Conservation (phyloP, 2,113 vertebrate genomes). For the Cyprinus carpio region DNA sequence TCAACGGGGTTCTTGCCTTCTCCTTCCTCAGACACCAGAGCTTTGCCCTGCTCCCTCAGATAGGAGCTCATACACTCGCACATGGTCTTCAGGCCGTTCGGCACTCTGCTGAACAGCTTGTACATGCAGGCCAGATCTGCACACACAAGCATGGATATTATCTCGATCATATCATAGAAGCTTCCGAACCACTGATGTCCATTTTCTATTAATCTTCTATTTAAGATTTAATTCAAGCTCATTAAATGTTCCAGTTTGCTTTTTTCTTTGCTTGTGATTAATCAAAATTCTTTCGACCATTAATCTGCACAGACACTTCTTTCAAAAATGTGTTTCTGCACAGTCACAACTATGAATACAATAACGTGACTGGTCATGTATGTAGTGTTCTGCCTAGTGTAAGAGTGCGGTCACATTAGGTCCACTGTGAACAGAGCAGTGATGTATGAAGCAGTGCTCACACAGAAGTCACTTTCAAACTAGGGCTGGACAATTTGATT, state of each 20-base stretch:
- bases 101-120: slow-evolving; percentile 97
- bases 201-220: background rate
- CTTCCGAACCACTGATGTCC: background rate
- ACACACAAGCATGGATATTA: background rate
- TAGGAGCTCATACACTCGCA: slow-evolving; percentile 99
- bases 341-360: background rate
- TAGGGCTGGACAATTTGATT: background rate
- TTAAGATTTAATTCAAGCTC: background rate
- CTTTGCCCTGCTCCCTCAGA: slow-evolving; percentile 96
- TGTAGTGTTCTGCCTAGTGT: too few species aligned
- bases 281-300: background rate
- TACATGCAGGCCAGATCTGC: slow-evolving; percentile 99
- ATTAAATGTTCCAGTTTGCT: background rate
- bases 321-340: background rate
- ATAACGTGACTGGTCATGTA: too few species aligned
- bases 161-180: background rate
- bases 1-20: slow-evolving; percentile 99
- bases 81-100: slow-evolving; percentile 99
- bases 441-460: background rate
- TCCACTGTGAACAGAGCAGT: background rate
- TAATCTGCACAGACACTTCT: background rate
- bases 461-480: background rate
- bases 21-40: slow-evolving; percentile 96
- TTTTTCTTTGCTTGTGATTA: background rate
- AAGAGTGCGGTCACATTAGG: too few species aligned